Evolutionary conservation across 2,888 invertebrate genomes (phyloP).

Genomic region (Amiota communis): DNA sequence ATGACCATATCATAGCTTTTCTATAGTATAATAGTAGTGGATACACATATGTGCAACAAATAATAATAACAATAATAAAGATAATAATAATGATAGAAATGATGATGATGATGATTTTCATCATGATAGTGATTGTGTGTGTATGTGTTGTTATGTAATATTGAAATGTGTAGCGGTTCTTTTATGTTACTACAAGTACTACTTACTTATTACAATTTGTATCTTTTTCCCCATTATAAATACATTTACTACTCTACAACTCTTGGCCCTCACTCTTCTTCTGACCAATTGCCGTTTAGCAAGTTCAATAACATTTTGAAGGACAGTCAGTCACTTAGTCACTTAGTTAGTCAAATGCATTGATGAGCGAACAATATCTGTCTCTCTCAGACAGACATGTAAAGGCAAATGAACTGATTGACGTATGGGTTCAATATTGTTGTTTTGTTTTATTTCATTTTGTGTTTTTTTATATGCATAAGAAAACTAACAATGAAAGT

Average conservation of each 20-base stretch:
- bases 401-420: too few species aligned
- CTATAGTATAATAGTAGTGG: too few species aligned
- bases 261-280: not conserved
- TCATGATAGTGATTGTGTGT: conserved; percentile 8
- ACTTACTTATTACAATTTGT: not conserved
- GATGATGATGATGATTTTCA: conserved; percentile 9
- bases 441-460: not conserved
- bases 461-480: conserved; percentile 11
- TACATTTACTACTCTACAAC: not conserved
- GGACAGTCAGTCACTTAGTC: conserved; percentile 7
- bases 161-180: conserved; percentile 3
- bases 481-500: conserved; percentile 17
- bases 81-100: not conserved
- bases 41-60: too few species aligned
- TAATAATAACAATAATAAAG: too few species aligned
- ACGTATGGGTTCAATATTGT: not conserved
- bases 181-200: not conserved
- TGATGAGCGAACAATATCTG: not conserved
- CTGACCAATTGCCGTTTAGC: not conserved
- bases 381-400: too few species aligned
- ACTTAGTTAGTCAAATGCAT: not conserved
- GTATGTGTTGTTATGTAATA: conserved; percentile 15
- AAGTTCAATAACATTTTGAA: conserved; percentile 28
- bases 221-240: not conserved
- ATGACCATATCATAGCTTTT: not conserved